Base-by-base conservation (phyloP, 2,113 vertebrate species). In the Gymnocephalus cernua region DNA sequence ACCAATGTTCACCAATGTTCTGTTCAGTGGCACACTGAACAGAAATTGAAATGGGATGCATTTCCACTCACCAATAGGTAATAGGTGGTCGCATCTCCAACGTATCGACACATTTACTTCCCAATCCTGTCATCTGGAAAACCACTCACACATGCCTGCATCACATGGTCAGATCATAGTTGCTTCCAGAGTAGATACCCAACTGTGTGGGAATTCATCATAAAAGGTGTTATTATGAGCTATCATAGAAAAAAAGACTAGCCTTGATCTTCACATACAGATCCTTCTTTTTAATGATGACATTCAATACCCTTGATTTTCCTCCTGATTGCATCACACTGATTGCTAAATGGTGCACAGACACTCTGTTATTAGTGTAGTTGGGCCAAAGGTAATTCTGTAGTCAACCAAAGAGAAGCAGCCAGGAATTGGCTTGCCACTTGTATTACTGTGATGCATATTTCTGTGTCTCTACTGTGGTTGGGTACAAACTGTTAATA, bases 291-390 rank as follows among this genome's bases (percentile, higher is more conserved):
- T n/a, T n/a, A n/a, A 44, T 71, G 29, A 83, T 64, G 65, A 83
- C 54, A 35, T 67, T 61, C 18, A 67, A 38, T 29, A 51, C n/a
- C 48, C 4, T 47, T 73, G 65, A 78, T 84, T 86, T 84, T 68
- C 75, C 79, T 62, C 58, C 74, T 85, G 82, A 91, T 91, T 89
- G 76, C 77, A 80, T 86, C 79, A 81, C 76, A 38, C 77, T 77
- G 78, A 90, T 72, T 87, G 57, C 65, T 81, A n/a, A 44, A 61
- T 54, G 70, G 35, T 23, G 27, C 72, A 72, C 47, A 45, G 23
- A 38, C 38, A 44, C 75, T 23, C 44, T 61, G 61, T 71, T 53
- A 76, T 85, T 80, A 44, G 41, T 57, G 62, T 58, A 47, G 58
- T 80, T 67, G 45, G 63, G 29, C 21, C 48, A 58, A 75, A 75